Evolutionary conservation across 1,140 invertebrate genomes (phyloP).

Genomic region (Ips nitidus): DNA sequence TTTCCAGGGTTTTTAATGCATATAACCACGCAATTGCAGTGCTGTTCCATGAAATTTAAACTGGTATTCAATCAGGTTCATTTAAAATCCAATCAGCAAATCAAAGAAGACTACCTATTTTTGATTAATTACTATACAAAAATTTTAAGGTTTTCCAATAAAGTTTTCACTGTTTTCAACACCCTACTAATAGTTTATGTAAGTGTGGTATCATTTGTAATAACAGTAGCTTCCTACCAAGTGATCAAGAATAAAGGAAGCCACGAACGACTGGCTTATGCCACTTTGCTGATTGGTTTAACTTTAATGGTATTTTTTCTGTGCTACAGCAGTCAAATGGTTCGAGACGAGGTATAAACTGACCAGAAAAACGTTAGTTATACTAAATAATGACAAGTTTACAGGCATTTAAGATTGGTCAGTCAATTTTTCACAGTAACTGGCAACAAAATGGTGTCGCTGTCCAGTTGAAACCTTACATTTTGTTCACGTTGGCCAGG

Average conservation of each 20-base stretch:
- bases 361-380: neutral
- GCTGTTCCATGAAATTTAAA: constrained; percentile 8
- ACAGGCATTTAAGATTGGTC: constrained; percentile 17
- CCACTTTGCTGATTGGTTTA: constrained; percentile 9
- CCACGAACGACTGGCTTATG: constrained; percentile 5
- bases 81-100: neutral
- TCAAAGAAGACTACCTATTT: constrained; percentile 3
- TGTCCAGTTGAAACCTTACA: neutral
- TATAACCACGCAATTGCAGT: constrained; percentile 7
- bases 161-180: constrained; percentile 7
- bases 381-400: neutral
- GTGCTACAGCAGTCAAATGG: constrained; percentile 1
- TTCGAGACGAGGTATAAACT: constrained; percentile 17
- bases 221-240: constrained; percentile 4
- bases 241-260: constrained; percentile 6
- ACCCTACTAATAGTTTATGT: constrained; percentile 5
- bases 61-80: constrained; percentile 4
- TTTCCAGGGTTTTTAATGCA: constrained; percentile 18
- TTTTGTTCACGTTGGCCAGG: neutral
- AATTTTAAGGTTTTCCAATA: constrained; percentile 10
- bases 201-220: neutral
- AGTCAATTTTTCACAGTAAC: constrained; percentile 19
- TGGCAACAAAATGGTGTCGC: constrained; percentile 8
- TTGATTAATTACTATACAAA: constrained; percentile 27
- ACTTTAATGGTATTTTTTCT: neutral